Percentiles rank a stretch among this genome's conserved stretches.
Evolutionary conservation across 2,797 vertebrate species (phyloP).

Genomic region (Sebastes trivittatus): DNA sequence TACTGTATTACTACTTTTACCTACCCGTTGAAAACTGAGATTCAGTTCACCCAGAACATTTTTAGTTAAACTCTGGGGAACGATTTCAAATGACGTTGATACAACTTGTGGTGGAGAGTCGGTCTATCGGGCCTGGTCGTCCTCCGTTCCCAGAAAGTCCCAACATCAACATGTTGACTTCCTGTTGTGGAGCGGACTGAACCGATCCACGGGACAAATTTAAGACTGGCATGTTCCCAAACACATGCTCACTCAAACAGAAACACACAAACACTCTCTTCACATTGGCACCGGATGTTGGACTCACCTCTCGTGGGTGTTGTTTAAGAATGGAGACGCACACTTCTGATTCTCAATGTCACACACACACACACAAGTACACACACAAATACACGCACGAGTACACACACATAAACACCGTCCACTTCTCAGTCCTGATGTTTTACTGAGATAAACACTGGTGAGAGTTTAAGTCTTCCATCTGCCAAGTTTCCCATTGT

Average conservation of each 20-base stretch:
- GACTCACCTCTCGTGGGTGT: slow-evolving; percentile 8
- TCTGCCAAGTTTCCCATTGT: slow-evolving; percentile 32
- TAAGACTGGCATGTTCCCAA: slow-evolving; percentile 46
- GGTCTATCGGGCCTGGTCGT: not conserved
- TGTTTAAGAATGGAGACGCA: slow-evolving; percentile 28
- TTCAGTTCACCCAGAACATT: not conserved
- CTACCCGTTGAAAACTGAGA: not conserved
- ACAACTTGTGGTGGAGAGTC: not conserved
- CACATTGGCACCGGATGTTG: slow-evolving; percentile 24
- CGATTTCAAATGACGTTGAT: not conserved
- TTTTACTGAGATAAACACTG: slow-evolving; percentile 18
- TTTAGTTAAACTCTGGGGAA: not conserved
- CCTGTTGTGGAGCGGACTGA: slow-evolving; percentile 61
- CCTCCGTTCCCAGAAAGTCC: slow-evolving; percentile 51
- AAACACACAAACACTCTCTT: slow-evolving; percentile 1
- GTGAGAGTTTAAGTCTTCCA: slow-evolving; percentile 14
- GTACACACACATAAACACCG: not conserved
- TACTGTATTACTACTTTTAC: not conserved
- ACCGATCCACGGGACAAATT: slow-evolving; percentile 37
- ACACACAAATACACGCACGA: not conserved
- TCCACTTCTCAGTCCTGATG: not conserved
- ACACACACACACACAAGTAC: not conserved
- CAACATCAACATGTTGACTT: slow-evolving; percentile 68
- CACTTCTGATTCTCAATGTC: not conserved
- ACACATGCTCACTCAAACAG: not conserved